Evolutionary conservation across 2,113 vertebrate species (phyloP), one percentile per base, ranked within the genome.

Genomic region (Cyprinodon tularosa): DNA sequence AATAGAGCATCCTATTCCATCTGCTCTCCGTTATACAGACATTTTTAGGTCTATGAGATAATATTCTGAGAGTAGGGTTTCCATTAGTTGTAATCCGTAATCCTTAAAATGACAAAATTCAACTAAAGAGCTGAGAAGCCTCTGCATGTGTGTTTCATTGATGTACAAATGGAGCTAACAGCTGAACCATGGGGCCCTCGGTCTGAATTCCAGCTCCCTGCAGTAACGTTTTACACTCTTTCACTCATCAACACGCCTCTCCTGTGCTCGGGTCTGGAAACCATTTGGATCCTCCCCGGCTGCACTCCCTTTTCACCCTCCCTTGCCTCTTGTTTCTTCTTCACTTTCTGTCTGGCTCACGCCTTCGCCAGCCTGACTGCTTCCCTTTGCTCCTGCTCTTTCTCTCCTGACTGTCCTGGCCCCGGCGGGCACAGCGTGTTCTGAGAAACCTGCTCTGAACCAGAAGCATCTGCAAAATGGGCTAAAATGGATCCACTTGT

Each of bases 141-240:
- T 12, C 12, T 45, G 44, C 17, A 57, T 57, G 50, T 9, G 50
- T 20, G 17, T 69, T 74, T 74, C 66, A 81, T 17, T 36, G 61
- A 74, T 15, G 65, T 39, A 40, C 66, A 17, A 47, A 82, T 83
- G 82, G 77, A 79, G 72, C 59, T 72, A 83, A 77, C 60, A 17
- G 85, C 84, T 81, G 76, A 85, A 81, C 65, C 44, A 4, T 47
- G 83, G 81, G 14, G 79, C 57, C 29, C 68, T 74, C 22, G 4
- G 45, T 86, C 71, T 70, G 86, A 76, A 87, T 81, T 75, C 69
- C 48, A 73, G 62, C 65, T 71, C 37, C 10, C 73, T 78, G 59
- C 76, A 44, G 48, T 87, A 80, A 87, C 71, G 80, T 86, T 87
- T 87, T 76, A 87, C 86, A 81, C 80, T 79, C 87, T 60, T 8